These are phyloP conservation scores for Ciconia nigra DNA, from an alignment of 2,797 vertebrate genomes.

Conservation along the genomic window DNA sequence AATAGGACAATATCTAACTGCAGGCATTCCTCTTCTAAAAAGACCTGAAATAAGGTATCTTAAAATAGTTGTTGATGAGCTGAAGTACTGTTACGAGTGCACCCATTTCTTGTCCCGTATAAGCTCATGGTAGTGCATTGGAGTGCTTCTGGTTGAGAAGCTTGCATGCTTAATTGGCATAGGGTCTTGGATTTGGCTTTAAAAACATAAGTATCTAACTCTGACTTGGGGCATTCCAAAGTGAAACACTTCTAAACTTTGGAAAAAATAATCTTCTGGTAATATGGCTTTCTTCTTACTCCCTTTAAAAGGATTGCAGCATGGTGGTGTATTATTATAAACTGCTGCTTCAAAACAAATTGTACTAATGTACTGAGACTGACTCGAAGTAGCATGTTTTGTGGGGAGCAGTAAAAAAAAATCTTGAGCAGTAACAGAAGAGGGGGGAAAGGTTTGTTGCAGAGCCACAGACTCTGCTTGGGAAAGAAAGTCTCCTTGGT, in stretches of 20 bases:
- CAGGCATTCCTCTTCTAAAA: not conserved
- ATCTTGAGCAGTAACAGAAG: not conserved
- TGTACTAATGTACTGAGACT: not conserved
- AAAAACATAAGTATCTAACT: not conserved
- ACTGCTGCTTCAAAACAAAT: not conserved
- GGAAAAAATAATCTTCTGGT: not conserved
- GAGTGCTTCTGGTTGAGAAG: not conserved
- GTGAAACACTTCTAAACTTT: not conserved
- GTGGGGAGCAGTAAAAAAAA: not conserved
- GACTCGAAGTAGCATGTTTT: not conserved
- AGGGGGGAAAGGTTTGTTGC: not conserved
- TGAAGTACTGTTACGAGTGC: not conserved
- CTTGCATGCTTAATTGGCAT: not conserved
- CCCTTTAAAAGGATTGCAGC: not conserved
- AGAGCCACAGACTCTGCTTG: not conserved
- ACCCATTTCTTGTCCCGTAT: not conserved
- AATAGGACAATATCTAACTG: not conserved
- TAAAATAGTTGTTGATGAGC: not conserved
- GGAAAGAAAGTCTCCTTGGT: not conserved
- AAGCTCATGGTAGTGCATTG: not conserved
- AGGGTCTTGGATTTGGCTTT: not conserved
- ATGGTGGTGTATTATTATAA: not conserved
- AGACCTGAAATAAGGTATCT: not conserved
- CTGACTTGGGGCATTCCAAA: not conserved
- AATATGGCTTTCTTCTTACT: not conserved